Evolutionary conservation across 2,113 vertebrate species (phyloP).

Genomic region (Corythornis vintsioides): DNA sequence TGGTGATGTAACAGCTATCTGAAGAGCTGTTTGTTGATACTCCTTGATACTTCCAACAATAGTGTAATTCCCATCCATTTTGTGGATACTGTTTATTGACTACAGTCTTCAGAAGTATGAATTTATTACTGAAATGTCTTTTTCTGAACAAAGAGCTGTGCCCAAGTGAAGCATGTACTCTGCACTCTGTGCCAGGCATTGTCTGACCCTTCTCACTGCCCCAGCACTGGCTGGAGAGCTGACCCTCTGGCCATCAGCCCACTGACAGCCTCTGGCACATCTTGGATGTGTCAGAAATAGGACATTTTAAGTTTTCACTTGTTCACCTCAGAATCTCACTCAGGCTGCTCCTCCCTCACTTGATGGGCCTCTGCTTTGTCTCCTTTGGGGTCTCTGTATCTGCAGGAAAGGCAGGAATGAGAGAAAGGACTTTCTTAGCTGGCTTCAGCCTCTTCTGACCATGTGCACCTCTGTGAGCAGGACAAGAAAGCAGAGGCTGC

Average conservation of each 20-base stretch:
- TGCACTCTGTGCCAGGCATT: background rate
- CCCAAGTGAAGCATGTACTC: background rate
- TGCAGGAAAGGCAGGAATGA: background rate
- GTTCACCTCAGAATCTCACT: background rate
- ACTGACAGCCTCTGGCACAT: background rate
- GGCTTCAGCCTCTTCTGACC: background rate
- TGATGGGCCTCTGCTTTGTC: background rate
- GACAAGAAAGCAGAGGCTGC: background rate
- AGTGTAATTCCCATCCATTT: background rate
- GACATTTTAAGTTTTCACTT: background rate
- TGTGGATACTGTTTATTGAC: background rate
- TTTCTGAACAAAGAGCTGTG: background rate
- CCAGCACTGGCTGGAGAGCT: background rate
- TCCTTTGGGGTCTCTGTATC: background rate
- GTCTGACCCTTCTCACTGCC: background rate
- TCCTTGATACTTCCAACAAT: background rate
- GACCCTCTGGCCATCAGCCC: background rate
- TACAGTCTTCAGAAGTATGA: background rate
- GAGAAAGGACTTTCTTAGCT: background rate
- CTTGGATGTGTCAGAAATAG: background rate
- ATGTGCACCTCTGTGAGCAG: background rate
- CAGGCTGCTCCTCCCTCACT: background rate
- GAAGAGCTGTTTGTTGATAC: background rate
- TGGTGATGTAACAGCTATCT: background rate
- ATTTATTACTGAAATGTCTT: background rate